A percentile compares a stretch with the other conserved stretches of the same genome.
Conservation (phyloP, 2,797 vertebrate genomes). For the Microctenopoma lineatum region DNA sequence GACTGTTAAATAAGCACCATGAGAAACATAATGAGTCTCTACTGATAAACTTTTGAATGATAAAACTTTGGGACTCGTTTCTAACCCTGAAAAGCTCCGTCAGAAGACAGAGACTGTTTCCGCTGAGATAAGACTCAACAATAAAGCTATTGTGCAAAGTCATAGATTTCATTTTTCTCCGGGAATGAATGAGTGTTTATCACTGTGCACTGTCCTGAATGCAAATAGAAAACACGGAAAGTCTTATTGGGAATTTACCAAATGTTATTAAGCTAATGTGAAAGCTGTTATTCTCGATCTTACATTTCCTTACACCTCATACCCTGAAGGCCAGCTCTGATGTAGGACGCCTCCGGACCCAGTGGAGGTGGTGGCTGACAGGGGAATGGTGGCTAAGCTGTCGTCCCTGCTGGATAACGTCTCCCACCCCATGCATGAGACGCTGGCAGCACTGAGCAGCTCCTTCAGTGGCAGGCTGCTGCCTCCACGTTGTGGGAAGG, state of each 20-base stretch:
- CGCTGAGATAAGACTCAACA: conserved; percentile 15
- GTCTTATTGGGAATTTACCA: neutral
- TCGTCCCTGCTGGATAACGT: too few relatives aligned
- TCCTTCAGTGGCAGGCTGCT: too few relatives aligned
- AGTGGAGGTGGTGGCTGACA: too few relatives aligned
- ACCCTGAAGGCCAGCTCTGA: too few relatives aligned
- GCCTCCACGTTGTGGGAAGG: too few relatives aligned
- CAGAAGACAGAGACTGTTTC: neutral
- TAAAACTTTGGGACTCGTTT: neutral
- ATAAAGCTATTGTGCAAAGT: neutral
- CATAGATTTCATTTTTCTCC: neutral
- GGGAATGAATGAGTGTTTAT: conserved; percentile 11
- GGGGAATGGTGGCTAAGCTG: too few relatives aligned
- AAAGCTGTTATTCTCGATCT: neutral
- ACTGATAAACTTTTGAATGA: neutral
- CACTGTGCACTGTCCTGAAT: neutral
- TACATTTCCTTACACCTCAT: too few relatives aligned
- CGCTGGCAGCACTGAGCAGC: too few relatives aligned
- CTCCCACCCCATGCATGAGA: too few relatives aligned
- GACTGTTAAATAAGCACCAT: too few relatives aligned
- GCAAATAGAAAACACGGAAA: neutral
- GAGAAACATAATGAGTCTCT: conserved; percentile 4
- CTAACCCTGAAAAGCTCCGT: neutral
- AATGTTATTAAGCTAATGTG: neutral
- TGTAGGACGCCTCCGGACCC: too few relatives aligned